Conservation (phyloP, 2,797 vertebrate genomes). For the Vultur gryphus region DNA sequence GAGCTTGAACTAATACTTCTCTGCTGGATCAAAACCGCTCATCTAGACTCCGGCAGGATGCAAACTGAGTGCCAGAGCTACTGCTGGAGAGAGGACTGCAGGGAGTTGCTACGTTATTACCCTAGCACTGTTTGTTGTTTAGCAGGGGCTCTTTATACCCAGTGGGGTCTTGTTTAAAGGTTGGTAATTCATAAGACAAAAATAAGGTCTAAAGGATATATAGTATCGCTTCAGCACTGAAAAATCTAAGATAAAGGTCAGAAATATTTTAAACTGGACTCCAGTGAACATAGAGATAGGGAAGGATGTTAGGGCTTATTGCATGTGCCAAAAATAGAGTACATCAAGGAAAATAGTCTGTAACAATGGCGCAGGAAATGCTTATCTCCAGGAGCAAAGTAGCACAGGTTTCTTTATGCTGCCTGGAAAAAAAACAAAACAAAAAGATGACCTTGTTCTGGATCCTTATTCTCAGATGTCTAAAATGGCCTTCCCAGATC, state of each 20-base stretch:
- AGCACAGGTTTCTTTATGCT: neutral
- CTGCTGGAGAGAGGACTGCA: neutral
- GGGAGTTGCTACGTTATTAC: neutral
- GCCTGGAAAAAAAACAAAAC: neutral
- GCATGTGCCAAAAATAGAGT: conserved; percentile 20
- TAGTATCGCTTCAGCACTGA: neutral
- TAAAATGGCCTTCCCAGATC: neutral
- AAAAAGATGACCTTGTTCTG: neutral
- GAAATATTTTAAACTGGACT: neutral
- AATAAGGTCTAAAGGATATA: neutral
- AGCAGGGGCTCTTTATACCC: neutral
- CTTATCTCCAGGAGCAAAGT: conserved; percentile 5
- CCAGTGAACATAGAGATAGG: neutral
- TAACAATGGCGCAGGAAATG: conserved; percentile 11
- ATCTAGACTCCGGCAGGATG: neutral
- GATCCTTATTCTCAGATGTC: neutral
- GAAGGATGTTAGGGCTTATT: neutral
- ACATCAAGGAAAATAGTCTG: neutral
- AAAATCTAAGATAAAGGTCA: conserved; percentile 11
- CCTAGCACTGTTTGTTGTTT: neutral
- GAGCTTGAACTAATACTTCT: conserved; percentile 2
- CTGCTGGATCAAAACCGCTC: neutral
- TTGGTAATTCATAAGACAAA: neutral
- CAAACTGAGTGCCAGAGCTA: neutral
- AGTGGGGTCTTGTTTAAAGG: neutral